Evolutionary conservation across 2,888 invertebrate genomes (phyloP), one percentile per base, ranked within the genome.

Genomic region (Mechanitis messenoides): DNA sequence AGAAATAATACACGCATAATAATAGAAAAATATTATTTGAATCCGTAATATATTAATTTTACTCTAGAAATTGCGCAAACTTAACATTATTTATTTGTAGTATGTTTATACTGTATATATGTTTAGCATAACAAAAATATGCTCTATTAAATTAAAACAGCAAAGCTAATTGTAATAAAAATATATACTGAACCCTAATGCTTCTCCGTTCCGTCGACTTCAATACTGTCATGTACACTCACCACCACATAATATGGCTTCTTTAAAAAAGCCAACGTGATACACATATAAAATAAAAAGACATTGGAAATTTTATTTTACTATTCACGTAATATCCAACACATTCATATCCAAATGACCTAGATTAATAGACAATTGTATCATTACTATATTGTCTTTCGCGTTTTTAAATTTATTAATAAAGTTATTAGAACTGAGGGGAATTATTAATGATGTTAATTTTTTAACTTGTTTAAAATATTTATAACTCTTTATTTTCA

Each of bases 211-310:
- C 58, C 58, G 56, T 46, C 60, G 50, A 60, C 60, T 63, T 62
- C 62, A 60, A 58, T 53, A 65, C 67, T 64, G 66, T 66, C 66
- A 65, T 66, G 56, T 60, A 62, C 58, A 59, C 65, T 60, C 56
- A 53, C 64, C 67, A 63, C 63, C 61, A 68, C 63, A 65, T 64
- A 65, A 38, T 31, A 50, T 50, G 50, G 50, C 50, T 50, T 50
- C 28, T 50, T 31, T 50, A 50, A 50, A 50, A 50, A 31, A 31
- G 47, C n/a, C 50, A 50, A 50, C 50, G 50, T 50, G 50, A 50
- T 50, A 11, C 28, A 50, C 50, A 50, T 50, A 31, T 9, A 20
- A 47, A 28, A 28, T 20, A 47, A 47, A 28, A 47, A 47, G 38
- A 38, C 38, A 38, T 38, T 38, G 38, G 38, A 38, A 38, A 38